Conservation (phyloP, 2,113 vertebrate species). For the Hemibagrus wyckioides region DNA sequence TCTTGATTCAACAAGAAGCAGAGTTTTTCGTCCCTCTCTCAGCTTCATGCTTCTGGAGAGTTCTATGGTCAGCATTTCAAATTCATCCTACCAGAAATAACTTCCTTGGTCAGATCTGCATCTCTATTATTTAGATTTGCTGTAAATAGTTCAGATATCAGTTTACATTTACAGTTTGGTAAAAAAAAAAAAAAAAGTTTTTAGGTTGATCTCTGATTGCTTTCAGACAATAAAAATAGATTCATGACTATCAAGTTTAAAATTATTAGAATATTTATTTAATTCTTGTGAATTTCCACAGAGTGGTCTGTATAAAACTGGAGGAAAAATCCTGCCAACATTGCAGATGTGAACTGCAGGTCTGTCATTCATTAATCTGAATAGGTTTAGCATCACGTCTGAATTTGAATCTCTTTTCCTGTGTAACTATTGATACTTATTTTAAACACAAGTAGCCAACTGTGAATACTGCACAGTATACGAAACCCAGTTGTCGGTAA, state of each 20-base stretch:
- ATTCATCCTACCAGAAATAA: not conserved
- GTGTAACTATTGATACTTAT: not conserved
- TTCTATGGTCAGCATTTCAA: not conserved
- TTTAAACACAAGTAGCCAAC: not conserved
- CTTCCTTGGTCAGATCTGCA: not conserved
- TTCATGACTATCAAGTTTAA: not conserved
- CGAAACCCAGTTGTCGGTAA: not conserved
- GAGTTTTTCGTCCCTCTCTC: not conserved
- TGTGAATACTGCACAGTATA: not conserved
- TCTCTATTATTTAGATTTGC: not conserved
- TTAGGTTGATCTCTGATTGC: not conserved
- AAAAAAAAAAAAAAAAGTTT: not conserved
- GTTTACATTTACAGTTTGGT: slow-evolving; percentile 3
- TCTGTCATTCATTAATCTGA: not conserved
- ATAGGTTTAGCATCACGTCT: not conserved
- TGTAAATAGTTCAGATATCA: not conserved
- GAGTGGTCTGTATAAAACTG: not conserved
- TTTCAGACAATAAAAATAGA: not conserved
- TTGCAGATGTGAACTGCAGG: not conserved
- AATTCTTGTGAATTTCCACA: not conserved
- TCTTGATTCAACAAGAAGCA: not conserved
- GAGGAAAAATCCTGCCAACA: not conserved
- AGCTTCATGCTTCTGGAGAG: not conserved
- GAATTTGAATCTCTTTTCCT: not conserved
- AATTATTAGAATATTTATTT: not conserved